Percentiles rank a stretch among this genome's conserved stretches.
Conservation (phyloP, 2,888 invertebrate genomes). For the Macrophya annulata region DNA sequence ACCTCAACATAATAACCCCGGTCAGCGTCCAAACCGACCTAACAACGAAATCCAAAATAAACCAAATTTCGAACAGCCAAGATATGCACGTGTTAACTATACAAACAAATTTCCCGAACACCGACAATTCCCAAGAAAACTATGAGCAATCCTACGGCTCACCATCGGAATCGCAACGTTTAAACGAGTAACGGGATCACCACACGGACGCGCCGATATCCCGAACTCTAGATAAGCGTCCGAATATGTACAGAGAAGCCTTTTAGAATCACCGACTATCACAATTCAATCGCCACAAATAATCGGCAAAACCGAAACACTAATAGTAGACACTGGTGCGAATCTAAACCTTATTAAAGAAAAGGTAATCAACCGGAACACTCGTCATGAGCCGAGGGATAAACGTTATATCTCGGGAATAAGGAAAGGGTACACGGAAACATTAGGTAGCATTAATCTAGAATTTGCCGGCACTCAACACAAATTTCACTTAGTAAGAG, state of each 20-base stretch:
- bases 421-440: not conserved
- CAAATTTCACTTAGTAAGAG: not conserved
- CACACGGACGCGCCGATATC: not conserved
- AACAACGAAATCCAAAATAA: not conserved
- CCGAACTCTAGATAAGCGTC: not conserved
- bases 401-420: not conserved
- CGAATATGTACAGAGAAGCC: not conserved
- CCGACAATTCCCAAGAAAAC: not conserved
- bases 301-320: not conserved
- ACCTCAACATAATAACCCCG: no score
- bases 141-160: not conserved
- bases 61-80: not conserved
- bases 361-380: not conserved
- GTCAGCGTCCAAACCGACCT: no score
- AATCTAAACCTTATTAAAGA: not conserved
- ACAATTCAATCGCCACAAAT: not conserved
- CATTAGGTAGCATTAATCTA: not conserved
- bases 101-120: not conserved
- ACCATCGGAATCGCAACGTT: not conserved
- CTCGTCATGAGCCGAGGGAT: not conserved
- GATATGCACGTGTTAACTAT: not conserved
- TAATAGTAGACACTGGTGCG: not conserved
- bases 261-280: not conserved
- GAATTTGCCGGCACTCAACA: not conserved
- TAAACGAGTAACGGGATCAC: slow-evolving; percentile 5